Conservation (phyloP, 2,113 vertebrate genomes). For the Coptodon bakossiorum region DNA sequence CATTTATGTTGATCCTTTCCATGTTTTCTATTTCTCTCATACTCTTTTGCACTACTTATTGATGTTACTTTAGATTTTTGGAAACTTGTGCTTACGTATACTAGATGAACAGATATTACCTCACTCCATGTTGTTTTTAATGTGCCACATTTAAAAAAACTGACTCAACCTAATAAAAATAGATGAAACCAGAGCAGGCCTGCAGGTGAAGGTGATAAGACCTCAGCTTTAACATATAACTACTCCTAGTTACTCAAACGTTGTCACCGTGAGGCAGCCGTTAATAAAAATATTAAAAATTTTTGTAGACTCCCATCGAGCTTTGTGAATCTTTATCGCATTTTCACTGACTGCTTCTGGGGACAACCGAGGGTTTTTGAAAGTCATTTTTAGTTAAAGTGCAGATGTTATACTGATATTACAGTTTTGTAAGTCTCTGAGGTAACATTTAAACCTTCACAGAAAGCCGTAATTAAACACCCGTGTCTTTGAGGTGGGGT, state of each 20-base stretch:
- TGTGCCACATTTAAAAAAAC: neutral
- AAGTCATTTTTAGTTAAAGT: neutral
- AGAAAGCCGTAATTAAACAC: neutral
- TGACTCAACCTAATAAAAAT: neutral
- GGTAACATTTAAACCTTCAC: neutral
- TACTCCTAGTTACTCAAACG: neutral
- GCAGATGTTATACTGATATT: neutral
- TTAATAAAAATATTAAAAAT: neutral
- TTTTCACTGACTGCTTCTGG: neutral
- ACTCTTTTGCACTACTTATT: neutral
- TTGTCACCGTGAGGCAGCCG: neutral
- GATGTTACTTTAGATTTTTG: neutral
- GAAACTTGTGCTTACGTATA: neutral
- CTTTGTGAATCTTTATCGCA: neutral
- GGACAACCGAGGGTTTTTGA: neutral
- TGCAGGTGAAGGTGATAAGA: neutral
- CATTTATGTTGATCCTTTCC: accelerated
- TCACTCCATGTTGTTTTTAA: neutral
- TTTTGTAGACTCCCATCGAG: neutral
- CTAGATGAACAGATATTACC: neutral
- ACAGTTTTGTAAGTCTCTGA: neutral
- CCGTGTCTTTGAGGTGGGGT: neutral
- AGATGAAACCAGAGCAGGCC: neutral
- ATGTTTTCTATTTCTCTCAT: neutral
- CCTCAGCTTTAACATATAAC: neutral